Evolutionary conservation across 2,797 vertebrate genomes (phyloP), one percentile per base, ranked within the genome.

Genomic region (Coregonus ussuriensis): DNA sequence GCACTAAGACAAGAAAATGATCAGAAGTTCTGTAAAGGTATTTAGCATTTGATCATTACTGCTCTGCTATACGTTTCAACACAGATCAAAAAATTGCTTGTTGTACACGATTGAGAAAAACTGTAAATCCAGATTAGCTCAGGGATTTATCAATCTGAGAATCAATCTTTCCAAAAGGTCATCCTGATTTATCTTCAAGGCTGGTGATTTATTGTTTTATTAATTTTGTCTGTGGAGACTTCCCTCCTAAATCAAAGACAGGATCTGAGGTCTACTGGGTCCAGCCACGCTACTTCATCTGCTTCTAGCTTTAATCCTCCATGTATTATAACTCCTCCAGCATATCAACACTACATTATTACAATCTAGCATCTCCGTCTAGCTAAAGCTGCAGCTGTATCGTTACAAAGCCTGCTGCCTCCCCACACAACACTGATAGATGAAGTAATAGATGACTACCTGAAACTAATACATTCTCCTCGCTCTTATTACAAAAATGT

Each of bases 391-490:
- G 63, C 56, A n/a, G 31, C 65, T 78, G 77, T 35, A 77, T 83
- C 62, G 81, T 83, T 67, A 35, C 2, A 72, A 53, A 62, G 21
- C 63, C 74, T 71, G 63, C 72, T 80, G 13, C 65, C 67, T 53
- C 63, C 31, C 11, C 41, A 47, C 41, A 79, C 41, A 31, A 51
- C 73, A 75, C 78, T 16, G 14, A 63, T 71, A 51, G 16, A 54
- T 77, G 72, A 76, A 79, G 83, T 73, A 79, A 75, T 37, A 71
- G 15, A 76, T 85, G 59, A 87, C 77, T 77, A 82, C 77, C 75
- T 5, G 3, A 76, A 85, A 84, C 79, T 83, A 87, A 81, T 76
- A 77, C 75, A 83, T 81, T 79, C 74, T 71, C 79, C 75, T 79
- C 35, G 80, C 81, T 73, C 71, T 35, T 73, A 76, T 21, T 63